Base-by-base conservation (phyloP, 23 tunicate genomes). In the Halocynthia aurantium region DNA sequence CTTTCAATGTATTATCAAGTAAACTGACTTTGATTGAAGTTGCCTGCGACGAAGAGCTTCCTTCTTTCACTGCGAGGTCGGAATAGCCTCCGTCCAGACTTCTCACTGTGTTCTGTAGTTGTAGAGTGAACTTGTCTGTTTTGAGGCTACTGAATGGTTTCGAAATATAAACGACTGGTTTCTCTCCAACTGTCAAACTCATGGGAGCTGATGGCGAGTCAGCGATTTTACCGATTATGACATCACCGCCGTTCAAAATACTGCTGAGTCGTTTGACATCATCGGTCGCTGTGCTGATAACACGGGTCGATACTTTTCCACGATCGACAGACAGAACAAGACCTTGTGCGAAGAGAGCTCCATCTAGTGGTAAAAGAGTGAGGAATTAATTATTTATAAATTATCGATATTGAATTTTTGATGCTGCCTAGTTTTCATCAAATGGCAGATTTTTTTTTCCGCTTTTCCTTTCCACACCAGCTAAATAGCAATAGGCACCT, bases 221-320 rank as follows among this genome's bases (percentile, higher is more conserved):
- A 12, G 97, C 84, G 51, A 76, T 13, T 52, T 66, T 77, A 8
- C 97, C 97, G 40, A 90, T 63, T 51, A 90, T 55, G 66, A 85
- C 86, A 22, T 81, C 64, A 72, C 85, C 88, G 6, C 88, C 92
- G 68, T 88, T 83, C 6, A 92, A 58, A 73, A 92, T 76, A 67
- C 80, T 84, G 63, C 92, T 78, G 62, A 86, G 55, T 67, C 98
- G 82, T 74, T 92, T 92, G 53, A 86, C 92, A 78, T 92, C 98
- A 75, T 86, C 78, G 44, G 88, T 86, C 52, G 92, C 98, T 10
- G n/a, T 71, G 44, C 76, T 22, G 64, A 80, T 70, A 53, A 92
- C 85, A 51, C 79, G 87, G 8, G 91, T 86, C 7, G 88, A 12
- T 74, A 92, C 65, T 7, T 17, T 61, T 31, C 92, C 92, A 5